phyloP scores from a whole-genome alignment of 2,113 vertebrate species.

The Pterophyllum scalare region DNA sequence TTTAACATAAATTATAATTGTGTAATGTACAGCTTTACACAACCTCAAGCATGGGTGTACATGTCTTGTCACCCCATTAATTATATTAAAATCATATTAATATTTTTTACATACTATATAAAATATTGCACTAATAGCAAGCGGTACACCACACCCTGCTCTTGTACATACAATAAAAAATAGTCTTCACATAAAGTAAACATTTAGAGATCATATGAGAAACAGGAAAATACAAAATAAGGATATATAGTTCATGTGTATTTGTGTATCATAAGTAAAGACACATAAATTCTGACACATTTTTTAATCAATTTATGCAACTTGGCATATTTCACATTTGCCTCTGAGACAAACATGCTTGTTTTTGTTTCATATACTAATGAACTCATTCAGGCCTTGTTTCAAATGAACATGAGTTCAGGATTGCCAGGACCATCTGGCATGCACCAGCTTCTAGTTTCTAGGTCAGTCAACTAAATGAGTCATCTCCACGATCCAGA shows the following conservation, averaged over 20 bases:
- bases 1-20: neutral
- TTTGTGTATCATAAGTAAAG: neutral
- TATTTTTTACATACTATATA: neutral
- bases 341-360: slow-evolving; percentile 8
- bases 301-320: neutral
- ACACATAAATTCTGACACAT: neutral
- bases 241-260: neutral
- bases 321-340: neutral
- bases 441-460: slow-evolving; percentile 1
- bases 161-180: neutral
- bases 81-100: neutral
- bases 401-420: neutral
- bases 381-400: neutral
- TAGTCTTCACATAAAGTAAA: neutral
- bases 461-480: slow-evolving; percentile 33
- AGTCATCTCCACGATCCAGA: slow-evolving; percentile 26
- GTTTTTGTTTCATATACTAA: neutral
- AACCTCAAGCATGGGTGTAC: neutral
- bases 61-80: neutral
- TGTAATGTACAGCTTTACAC: neutral
- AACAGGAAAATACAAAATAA: neutral
- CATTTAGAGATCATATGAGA: neutral
- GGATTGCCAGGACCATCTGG: neutral
- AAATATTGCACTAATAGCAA: neutral
- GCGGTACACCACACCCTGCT: neutral